phyloP scores from a whole-genome alignment of 2,888 invertebrate species.

The Lasioglossum figueresi region DNA sequence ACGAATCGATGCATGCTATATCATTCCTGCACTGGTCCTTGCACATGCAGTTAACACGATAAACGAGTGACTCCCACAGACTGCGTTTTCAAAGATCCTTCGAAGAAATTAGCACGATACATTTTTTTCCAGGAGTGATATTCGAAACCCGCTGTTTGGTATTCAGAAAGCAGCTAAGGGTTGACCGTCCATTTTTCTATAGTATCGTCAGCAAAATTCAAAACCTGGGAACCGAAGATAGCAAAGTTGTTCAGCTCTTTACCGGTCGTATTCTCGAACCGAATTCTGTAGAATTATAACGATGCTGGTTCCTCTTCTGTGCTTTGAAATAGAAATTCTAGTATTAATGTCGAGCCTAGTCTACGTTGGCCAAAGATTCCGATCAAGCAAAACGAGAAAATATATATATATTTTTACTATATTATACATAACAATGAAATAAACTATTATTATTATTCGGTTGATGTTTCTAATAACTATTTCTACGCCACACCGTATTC shows the following conservation, averaged over 20 bases:
- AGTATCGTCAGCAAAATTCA: conserved; percentile 44
- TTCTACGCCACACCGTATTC: neutral
- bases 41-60: neutral
- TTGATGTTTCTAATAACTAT: neutral
- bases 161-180: neutral
- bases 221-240: conserved; percentile 15
- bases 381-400: neutral
- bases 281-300: neutral
- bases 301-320: neutral
- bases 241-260: conserved; percentile 38
- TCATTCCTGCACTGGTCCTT: neutral
- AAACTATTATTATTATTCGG: neutral
- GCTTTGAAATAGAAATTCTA: neutral
- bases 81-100: neutral
- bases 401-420: neutral
- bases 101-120: neutral
- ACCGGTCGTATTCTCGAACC: conserved; percentile 33
- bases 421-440: neutral
- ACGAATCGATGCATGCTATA: neutral
- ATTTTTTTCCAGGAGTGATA: conserved; percentile 51
- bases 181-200: conserved; percentile 59
- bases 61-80: neutral
- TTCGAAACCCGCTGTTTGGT: conserved; percentile 36
- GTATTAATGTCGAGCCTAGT: conserved; percentile 34
- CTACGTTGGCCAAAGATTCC: conserved; percentile 12